Evolutionary conservation across 2,797 vertebrate genomes (phyloP).

Genomic region (Gymnopithys bicolor): DNA sequence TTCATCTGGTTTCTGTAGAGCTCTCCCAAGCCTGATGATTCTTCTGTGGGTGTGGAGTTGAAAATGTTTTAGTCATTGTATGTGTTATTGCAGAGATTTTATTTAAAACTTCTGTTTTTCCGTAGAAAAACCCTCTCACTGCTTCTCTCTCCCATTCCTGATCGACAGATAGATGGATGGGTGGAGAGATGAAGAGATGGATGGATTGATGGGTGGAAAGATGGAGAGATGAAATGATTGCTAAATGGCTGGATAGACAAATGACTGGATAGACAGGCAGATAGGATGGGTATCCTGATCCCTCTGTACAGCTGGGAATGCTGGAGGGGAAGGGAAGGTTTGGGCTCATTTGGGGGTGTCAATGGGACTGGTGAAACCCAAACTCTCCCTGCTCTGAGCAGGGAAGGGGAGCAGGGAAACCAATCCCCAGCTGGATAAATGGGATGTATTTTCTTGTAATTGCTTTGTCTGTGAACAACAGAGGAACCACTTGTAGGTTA

Average conservation of each 20-base stretch:
- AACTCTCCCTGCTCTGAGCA: fast-evolving
- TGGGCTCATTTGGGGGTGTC: background rate
- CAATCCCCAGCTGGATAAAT: background rate
- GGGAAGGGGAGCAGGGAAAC: fast-evolving
- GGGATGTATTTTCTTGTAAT: background rate
- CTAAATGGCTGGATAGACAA: fast-evolving
- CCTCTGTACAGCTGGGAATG: background rate
- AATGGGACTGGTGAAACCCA: background rate
- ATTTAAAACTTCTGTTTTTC: conserved; percentile 34
- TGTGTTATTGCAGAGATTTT: conserved; percentile 51
- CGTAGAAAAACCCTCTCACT: background rate
- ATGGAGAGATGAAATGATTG: background rate
- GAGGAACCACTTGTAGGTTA: background rate
- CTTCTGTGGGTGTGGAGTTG: conserved; percentile 36
- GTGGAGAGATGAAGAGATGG: fast-evolving
- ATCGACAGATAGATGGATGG: background rate
- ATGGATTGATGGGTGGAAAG: fast-evolving
- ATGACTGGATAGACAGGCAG: background rate
- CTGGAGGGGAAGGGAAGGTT: background rate
- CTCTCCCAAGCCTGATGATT: conserved; percentile 4
- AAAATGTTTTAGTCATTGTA: conserved; percentile 55
- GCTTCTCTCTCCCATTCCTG: background rate
- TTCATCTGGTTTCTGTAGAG: background rate
- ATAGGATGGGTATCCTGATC: background rate
- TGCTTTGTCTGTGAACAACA: background rate